Conservation (phyloP, 2,888 invertebrate genomes). For the Campoplex capitator region DNA sequence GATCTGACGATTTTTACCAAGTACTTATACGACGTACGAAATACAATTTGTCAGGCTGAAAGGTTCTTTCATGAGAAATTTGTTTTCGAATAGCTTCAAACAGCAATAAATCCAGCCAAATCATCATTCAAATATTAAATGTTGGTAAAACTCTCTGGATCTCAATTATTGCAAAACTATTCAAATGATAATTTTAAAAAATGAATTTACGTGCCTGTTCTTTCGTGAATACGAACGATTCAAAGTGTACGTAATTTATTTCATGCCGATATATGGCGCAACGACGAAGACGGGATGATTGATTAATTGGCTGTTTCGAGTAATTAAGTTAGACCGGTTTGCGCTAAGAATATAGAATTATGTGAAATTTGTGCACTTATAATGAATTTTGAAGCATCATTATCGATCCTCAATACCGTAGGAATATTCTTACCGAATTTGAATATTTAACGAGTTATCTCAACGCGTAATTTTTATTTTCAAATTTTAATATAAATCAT, state of each 20-base stretch:
- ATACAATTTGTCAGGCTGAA: background rate
- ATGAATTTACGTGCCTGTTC: background rate
- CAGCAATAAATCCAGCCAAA: background rate
- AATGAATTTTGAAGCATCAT: background rate
- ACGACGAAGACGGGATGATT: slow-evolving; percentile 2
- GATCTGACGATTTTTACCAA: slow-evolving; percentile 18
- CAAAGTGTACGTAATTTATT: background rate
- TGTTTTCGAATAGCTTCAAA: background rate
- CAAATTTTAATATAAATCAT: background rate
- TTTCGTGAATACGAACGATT: background rate
- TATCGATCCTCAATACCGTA: background rate
- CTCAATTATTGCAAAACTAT: background rate
- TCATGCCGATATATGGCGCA: background rate
- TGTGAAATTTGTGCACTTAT: background rate
- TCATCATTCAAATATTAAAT: background rate
- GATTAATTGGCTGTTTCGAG: slow-evolving; percentile 8
- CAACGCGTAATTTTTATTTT: background rate
- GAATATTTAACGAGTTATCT: background rate
- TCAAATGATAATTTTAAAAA: background rate
- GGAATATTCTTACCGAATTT: background rate
- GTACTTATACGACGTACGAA: background rate
- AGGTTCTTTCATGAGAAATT: background rate
- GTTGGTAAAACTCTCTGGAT: background rate
- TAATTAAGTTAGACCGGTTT: slow-evolving; percentile 18
- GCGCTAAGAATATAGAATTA: slow-evolving; percentile 3